Conservation (phyloP, 2,113 vertebrate species). For the Tricholaema leucomelas region DNA sequence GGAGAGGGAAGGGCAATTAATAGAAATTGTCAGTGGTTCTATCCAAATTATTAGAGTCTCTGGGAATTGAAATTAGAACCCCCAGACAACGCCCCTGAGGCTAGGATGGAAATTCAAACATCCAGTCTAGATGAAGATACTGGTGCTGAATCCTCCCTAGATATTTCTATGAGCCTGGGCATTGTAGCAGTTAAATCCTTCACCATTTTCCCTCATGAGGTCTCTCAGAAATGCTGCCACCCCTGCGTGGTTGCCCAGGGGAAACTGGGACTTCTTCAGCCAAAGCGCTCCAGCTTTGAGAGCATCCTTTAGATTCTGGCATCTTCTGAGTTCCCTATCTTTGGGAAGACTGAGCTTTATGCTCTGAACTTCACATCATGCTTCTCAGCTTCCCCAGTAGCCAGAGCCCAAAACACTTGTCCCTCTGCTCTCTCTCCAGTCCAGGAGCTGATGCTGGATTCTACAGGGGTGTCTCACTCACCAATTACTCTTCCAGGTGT, state of each 20-base stretch:
- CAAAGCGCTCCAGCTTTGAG: background rate
- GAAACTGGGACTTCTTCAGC: background rate
- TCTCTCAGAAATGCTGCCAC: background rate
- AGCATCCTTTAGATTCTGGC: background rate
- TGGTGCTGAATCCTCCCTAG: background rate
- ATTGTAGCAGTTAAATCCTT: background rate
- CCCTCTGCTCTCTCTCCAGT: background rate
- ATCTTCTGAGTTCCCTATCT: background rate
- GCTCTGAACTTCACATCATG: background rate
- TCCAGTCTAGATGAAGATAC: background rate
- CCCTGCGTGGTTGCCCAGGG: background rate
- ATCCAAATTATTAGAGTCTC: no score
- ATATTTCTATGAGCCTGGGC: background rate
- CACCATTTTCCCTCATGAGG: background rate
- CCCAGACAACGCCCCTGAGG: background rate
- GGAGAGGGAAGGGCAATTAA: no score
- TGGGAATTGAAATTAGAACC: no score
- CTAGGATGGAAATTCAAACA: background rate
- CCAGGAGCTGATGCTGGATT: background rate
- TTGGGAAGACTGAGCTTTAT: background rate
- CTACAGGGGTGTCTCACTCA: slow-evolving; percentile 68
- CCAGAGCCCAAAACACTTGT: background rate
- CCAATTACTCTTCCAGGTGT: slow-evolving; percentile 99
- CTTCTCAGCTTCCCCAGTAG: background rate
- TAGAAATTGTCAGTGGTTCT: no score